Evolutionary conservation across 2,113 vertebrate species (phyloP).

Genomic region (Tylochromis polylepis): DNA sequence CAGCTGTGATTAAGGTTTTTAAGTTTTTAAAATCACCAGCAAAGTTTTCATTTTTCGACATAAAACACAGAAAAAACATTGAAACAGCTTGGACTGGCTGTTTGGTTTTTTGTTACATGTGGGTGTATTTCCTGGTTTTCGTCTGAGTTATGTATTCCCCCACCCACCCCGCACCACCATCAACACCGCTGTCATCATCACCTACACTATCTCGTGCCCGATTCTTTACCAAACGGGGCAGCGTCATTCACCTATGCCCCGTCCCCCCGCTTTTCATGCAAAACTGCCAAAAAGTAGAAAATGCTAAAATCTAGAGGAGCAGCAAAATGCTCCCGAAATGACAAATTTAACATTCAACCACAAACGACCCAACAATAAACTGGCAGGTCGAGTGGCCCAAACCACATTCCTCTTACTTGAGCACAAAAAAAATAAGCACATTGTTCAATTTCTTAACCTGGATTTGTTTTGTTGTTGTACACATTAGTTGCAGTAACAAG

Average conservation of each 20-base stretch:
- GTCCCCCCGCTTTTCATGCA: neutral
- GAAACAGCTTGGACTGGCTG: slow-evolving; percentile 90
- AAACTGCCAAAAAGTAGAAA: slow-evolving; percentile 49
- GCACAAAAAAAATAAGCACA: neutral
- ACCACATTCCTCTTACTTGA: neutral
- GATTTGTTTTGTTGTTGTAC: slow-evolving; percentile 21
- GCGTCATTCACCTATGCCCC: slow-evolving; percentile 11
- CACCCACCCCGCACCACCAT: neutral
- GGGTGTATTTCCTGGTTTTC: slow-evolving; percentile 94
- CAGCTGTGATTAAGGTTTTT: slow-evolving; percentile 95
- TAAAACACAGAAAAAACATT: slow-evolving; percentile 98
- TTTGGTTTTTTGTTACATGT: slow-evolving; percentile 85
- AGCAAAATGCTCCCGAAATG: slow-evolving; percentile 38
- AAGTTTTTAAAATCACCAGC: slow-evolving; percentile 97
- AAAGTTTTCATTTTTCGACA: slow-evolving; percentile 85
- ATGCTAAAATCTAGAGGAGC: slow-evolving; percentile 46
- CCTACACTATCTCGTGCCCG: neutral
- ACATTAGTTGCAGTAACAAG: slow-evolving; percentile 45
- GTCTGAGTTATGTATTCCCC: slow-evolving; percentile 40
- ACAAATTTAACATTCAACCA: slow-evolving; percentile 33
- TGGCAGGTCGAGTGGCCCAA: neutral
- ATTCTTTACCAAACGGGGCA: neutral
- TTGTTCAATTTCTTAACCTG: slow-evolving; percentile 45
- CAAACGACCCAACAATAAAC: neutral
- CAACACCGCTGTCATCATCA: neutral